Evolutionary conservation across 2,113 vertebrate genomes (phyloP), one percentile per base, ranked within the genome.

Genomic region (Synodontis membranacea): DNA sequence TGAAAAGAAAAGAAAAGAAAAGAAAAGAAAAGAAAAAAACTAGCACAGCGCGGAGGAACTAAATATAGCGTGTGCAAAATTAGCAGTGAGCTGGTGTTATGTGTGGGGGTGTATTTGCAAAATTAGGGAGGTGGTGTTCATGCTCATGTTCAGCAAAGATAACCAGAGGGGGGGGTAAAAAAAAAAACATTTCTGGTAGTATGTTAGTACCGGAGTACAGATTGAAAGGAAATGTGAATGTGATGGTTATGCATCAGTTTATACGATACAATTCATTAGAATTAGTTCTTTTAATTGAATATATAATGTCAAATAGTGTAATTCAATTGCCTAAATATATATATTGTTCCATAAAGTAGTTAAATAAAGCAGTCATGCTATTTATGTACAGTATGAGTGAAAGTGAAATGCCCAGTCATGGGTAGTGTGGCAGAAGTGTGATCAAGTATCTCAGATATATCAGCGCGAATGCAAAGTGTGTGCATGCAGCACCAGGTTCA

Each of bases 61-160:
- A 84, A 84, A 44, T 72, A 72, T 88, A 79, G 62, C 52, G n/a
- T 68, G 54, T 76, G 46, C 34, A 34, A 12, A 76, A 46, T 58
- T 68, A 52, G 39, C 44, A 74, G 60, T 28, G 52, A 21, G 21
- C 17, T 50, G 39, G n/a, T 72, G 52, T 52, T 52, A 31, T 76
- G 56, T 64, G 70, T 78, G 44, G 44, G 72, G 39, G 72, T 78
- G 86, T 46, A 42, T 74, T 60, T 86, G 79, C 56, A 72, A 64
- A 28, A 60, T 44, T 25, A 23, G 19, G 54, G 58, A 48, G 23
- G 58, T 48, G 58, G 60, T 82, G 52, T 34, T 39, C 28, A 19
- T 48, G 11, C 52, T 37, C 28, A 19, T 48, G 11, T 66, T 37
- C 12, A 79, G 8, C 44, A 34, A 5, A n/a, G 11, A 17, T 76